phyloP scores from a whole-genome alignment of 2,888 invertebrate species.

The Amphimallon solstitiale region DNA sequence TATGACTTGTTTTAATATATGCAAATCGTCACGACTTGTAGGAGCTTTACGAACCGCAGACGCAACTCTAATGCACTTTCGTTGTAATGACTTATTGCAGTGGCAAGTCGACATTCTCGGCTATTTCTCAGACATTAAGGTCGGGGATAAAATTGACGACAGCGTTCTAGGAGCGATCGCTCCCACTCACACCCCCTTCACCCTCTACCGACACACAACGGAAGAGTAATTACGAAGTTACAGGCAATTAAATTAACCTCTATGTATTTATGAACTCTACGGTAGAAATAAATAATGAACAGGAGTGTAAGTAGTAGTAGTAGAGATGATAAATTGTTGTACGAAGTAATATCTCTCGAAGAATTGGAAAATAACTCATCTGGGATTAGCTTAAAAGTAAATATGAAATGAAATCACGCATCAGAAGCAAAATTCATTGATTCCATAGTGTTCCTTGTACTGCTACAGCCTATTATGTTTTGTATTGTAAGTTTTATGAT shows the following conservation, averaged over 20 bases:
- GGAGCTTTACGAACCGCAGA: conserved; percentile 22
- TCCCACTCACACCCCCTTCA: conserved; percentile 14
- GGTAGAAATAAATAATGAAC: conserved; percentile 13
- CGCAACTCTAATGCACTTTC: conserved; percentile 41
- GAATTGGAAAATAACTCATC: too few species aligned
- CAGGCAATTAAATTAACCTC: conserved; percentile 27
- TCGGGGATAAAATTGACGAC: conserved; percentile 20
- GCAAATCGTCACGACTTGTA: conserved; percentile 22
- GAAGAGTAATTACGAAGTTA: conserved; percentile 26
- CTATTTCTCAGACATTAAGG: conserved; percentile 22
- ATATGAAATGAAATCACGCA: too few species aligned
- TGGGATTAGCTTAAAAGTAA: too few species aligned
- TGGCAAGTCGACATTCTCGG: conserved; percentile 11
- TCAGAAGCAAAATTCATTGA: too few species aligned
- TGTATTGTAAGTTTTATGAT: too few species aligned
- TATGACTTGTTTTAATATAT: conserved; percentile 4
- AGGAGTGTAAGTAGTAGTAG: too few species aligned
- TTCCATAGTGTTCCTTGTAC: too few species aligned
- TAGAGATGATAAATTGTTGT: too few species aligned
- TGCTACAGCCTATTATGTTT: too few species aligned
- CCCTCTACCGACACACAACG: background rate
- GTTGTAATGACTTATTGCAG: conserved; percentile 36
- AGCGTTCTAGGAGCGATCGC: conserved; percentile 6
- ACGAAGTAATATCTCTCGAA: too few species aligned
- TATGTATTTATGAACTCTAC: conserved; percentile 18